Percentiles rank a stretch among this genome's conserved stretches.
Conservation (phyloP, 2,797 vertebrate species). For the Liparis tanakae region DNA sequence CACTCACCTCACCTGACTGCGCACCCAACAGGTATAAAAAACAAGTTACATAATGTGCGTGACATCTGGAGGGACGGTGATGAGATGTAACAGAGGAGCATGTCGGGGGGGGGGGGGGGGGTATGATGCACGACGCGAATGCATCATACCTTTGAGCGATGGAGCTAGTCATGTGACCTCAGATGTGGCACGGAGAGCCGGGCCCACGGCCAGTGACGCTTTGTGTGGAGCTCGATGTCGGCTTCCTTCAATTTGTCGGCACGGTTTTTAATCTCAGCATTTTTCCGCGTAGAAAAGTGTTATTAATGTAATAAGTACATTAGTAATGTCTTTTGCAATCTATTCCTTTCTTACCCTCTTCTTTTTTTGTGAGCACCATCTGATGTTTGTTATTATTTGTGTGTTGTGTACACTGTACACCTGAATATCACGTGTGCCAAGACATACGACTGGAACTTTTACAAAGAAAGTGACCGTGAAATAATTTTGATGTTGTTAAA, state of each 20-base stretch:
- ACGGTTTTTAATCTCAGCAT: background rate
- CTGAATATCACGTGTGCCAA: too few relatives aligned
- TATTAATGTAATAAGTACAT: too few relatives aligned
- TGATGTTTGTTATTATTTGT: too few relatives aligned
- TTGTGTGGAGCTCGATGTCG: slow-evolving; percentile 12
- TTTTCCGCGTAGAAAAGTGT: background rate
- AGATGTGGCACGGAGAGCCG: slow-evolving; percentile 51
- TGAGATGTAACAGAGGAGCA: slow-evolving; percentile 68
- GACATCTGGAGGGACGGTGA: slow-evolving; percentile 62
- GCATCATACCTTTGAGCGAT: slow-evolving; percentile 70
- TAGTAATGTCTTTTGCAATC: too few relatives aligned
- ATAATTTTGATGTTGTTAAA: too few relatives aligned
- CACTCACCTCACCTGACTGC: slow-evolving; percentile 13
- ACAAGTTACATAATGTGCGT: slow-evolving; percentile 45
- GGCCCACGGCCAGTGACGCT: slow-evolving; percentile 37
- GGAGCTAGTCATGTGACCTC: slow-evolving; percentile 69
- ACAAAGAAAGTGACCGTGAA: too few relatives aligned
- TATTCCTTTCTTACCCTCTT: too few relatives aligned
- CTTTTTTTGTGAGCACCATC: too few relatives aligned
- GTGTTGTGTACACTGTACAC: too few relatives aligned
- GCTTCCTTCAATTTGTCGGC: background rate
- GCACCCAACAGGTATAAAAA: slow-evolving; percentile 41
- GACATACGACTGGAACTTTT: too few relatives aligned
- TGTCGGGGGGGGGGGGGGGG: slow-evolving; percentile 58
- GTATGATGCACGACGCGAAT: slow-evolving; percentile 68